Evolutionary conservation across 2,797 vertebrate genomes (phyloP).

Genomic region (Macropodus opercularis): DNA sequence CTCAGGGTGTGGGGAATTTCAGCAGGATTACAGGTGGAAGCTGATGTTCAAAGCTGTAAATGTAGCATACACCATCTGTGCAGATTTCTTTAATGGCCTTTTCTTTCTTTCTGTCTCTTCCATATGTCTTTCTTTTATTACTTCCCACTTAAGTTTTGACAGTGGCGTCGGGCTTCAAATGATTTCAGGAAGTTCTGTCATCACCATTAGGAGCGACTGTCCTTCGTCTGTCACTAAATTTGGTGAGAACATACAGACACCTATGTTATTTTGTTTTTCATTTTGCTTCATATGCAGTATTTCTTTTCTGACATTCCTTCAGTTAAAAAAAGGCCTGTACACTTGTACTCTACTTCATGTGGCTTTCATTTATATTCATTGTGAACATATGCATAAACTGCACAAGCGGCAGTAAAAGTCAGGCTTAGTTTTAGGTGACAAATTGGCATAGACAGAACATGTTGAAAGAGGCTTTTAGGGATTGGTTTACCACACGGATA

Average conservation of each 20-base stretch:
- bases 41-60: conserved; percentile 48
- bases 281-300: conserved; percentile 12
- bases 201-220: conserved; percentile 86
- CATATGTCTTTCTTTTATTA: conserved; percentile 10
- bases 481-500: conserved; percentile 48
- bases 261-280: not conserved
- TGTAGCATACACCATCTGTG: conserved; percentile 10
- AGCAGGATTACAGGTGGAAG: conserved; percentile 51
- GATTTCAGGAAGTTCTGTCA: conserved; percentile 75
- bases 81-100: conserved; percentile 20
- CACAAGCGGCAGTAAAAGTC: conserved; percentile 53
- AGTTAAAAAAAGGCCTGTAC: conserved; percentile 29
- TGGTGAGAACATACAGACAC: conserved; percentile 81
- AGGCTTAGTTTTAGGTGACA: conserved; percentile 52
- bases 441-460: conserved; percentile 56
- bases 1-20: conserved; percentile 56
- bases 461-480: conserved; percentile 53
- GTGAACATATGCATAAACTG: conserved; percentile 56
- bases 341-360: conserved; percentile 39
- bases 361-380: conserved; percentile 60
- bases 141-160: conserved; percentile 83
- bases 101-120: conserved; percentile 19
- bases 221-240: conserved; percentile 86
- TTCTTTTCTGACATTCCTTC: conserved; percentile 34
- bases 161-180: conserved; percentile 88